phyloP scores from a whole-genome alignment of 2,113 vertebrate species.

The Gadus chalcogrammus region DNA sequence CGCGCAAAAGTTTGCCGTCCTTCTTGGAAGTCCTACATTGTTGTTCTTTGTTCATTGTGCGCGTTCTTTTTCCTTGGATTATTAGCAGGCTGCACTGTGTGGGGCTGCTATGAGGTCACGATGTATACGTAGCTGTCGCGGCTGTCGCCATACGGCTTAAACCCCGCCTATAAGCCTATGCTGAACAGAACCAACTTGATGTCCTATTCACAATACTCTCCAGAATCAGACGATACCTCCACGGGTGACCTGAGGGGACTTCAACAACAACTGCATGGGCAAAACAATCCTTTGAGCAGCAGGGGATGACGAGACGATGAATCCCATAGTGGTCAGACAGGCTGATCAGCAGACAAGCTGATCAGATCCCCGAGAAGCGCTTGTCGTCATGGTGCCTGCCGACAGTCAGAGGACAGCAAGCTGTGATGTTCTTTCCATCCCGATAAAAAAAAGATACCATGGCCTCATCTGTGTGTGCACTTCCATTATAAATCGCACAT shows the following conservation, averaged over 20 bases:
- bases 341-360: constrained; percentile 14
- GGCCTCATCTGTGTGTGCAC: no score
- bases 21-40: no score
- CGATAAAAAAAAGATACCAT: no score
- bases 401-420: constrained; percentile 1
- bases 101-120: no score
- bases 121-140: no score
- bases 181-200: neutral
- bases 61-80: no score
- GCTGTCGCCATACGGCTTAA: neutral
- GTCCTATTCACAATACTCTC: no score
- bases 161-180: neutral
- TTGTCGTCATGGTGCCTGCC: constrained; percentile 52
- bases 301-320: constrained; percentile 37
- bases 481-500: neutral
- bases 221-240: no score
- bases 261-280: neutral
- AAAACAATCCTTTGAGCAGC: neutral
- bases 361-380: constrained; percentile 47
- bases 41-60: no score
- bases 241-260: neutral
- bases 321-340: constrained; percentile 27
- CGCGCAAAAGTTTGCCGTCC: no score
- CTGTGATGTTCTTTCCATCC: no score
- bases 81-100: no score